Evolutionary conservation across 2,888 invertebrate species (phyloP), one percentile per base, ranked within the genome.

Genomic region (Eugnorisma glareosa): DNA sequence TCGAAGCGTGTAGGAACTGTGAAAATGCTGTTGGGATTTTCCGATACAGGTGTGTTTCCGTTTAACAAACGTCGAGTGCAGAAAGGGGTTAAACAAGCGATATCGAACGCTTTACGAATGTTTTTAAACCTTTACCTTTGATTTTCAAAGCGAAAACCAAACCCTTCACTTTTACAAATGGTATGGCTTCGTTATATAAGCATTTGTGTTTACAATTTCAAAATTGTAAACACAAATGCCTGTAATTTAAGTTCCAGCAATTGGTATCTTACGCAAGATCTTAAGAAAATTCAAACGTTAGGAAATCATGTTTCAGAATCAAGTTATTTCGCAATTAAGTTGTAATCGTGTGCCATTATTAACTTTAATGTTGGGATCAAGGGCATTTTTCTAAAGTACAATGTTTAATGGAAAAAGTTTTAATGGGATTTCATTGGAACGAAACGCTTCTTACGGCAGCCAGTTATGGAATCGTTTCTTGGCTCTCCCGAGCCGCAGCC

Each of bases 371-470:
- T 91, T 92, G 90, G 80, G 91, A 93, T 93, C 89, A 93, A 93
- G 93, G 91, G 89, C 91, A 93, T 95, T 94, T 94, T 94, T 93
- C 91, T 91, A 92, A 93, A 93, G 93, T 92, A 92, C 90, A 93
- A 93, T 94, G 93, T 95, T 94, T 94, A 95, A 96, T 96, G 94
- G 95, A 94, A 95, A 95, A 96, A 96, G 94, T 96, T 96, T 95
- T 95, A 96, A 96, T 95, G 91, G 93, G 92, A 94, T 95, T 94
- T 94, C 94, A 95, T 88, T 88, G 94, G 93, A 93, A 94, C 93
- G 94, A 90, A 94, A 94, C 93, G 93, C 90, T 92, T 82, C 76
- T 81, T 73, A 79, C 70, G 72, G 79, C 73, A 80, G 90, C 91
- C 92, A 89, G 92, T 92, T 93, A 82, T 75, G 79, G 77, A 91